Conservation (phyloP, 2,113 vertebrate genomes). For the Clupea harengus region DNA sequence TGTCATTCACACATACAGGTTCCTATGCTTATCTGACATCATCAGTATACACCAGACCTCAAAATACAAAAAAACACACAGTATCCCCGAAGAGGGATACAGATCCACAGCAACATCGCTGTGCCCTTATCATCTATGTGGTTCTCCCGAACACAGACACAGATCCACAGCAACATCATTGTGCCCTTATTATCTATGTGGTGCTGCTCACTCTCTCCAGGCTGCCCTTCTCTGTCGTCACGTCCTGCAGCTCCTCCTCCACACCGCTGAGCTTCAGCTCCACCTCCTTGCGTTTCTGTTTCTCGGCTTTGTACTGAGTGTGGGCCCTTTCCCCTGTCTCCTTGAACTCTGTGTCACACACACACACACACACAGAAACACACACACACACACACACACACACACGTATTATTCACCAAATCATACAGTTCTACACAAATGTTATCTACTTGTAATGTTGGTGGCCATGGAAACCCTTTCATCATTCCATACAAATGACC, state of each 20-base stretch:
- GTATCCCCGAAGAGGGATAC: not conserved
- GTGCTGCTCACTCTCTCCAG: slow-evolving; percentile 62
- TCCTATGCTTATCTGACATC: too few species aligned
- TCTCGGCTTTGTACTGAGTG: slow-evolving; percentile 78
- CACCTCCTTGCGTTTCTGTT: slow-evolving; percentile 82
- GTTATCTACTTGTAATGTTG: not conserved
- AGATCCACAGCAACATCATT: not conserved
- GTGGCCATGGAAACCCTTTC: not conserved
- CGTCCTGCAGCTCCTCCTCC: slow-evolving; percentile 85
- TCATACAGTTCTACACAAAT: not conserved
- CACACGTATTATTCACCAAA: not conserved
- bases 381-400: slow-evolving; percentile 36
- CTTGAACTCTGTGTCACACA: slow-evolving; percentile 74
- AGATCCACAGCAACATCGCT: not conserved
- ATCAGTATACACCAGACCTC: too few species aligned
- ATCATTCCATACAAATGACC: not conserved
- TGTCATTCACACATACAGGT: slow-evolving; percentile 15
- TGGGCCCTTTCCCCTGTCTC: slow-evolving; percentile 74
- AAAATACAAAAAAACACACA: too few species aligned
- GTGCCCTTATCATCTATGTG: not conserved
- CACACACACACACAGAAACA: slow-evolving; percentile 14
- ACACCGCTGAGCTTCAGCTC: slow-evolving; percentile 73
- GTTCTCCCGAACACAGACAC: not conserved
- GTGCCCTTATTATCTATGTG: not conserved
- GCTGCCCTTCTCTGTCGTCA: slow-evolving; percentile 80